Evolutionary conservation across 2,888 invertebrate genomes (phyloP).

Genomic region (Lycophotia porphyrea): DNA sequence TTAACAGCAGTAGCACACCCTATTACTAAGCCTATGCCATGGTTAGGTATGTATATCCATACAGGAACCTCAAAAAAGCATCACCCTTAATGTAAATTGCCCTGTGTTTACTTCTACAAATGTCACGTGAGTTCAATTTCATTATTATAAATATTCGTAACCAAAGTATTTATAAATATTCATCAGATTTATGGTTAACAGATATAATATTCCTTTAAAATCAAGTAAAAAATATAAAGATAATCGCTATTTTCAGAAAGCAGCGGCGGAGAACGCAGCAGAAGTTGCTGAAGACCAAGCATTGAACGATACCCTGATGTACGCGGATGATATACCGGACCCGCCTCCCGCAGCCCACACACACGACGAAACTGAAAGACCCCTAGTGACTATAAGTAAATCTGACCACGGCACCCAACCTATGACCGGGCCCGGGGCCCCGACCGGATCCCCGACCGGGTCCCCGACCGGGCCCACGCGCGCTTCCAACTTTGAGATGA

Average conservation of each 20-base stretch:
- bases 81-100: too few relatives aligned
- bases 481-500: neutral
- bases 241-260: conserved; percentile 73
- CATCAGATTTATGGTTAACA: neutral
- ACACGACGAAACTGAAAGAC: neutral
- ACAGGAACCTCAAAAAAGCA: neutral
- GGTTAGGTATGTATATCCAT: neutral
- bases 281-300: conserved; percentile 58
- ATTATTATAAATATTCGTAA: neutral
- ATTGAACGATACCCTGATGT: conserved; percentile 52
- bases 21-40: neutral
- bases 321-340: conserved; percentile 53
- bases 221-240: neutral
- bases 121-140: neutral
- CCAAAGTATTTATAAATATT: neutral
- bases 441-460: neutral
- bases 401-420: neutral
- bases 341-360: neutral
- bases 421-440: too few relatives aligned
- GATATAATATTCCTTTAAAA: neutral
- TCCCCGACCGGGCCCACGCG: neutral
- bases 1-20: neutral
- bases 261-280: conserved; percentile 67
- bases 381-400: conserved; percentile 13
- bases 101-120: neutral